Percentiles rank a stretch among this genome's conserved stretches.
Conservation (phyloP, 2,797 vertebrate species). For the Meda fulgida region DNA sequence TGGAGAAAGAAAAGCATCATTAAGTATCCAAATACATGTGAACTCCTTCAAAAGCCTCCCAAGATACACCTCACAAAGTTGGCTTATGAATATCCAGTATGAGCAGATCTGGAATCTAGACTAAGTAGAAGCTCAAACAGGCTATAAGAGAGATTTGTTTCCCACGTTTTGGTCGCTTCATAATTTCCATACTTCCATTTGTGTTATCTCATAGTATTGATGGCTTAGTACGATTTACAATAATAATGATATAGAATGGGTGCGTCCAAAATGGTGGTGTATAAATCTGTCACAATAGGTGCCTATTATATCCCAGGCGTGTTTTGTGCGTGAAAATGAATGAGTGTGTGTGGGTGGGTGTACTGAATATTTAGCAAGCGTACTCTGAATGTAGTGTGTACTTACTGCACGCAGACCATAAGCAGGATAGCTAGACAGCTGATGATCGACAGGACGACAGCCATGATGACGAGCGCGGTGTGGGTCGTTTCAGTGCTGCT, state of each 20-base stretch:
- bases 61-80: not conserved
- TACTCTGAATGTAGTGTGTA: conserved; percentile 56
- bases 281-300: not conserved
- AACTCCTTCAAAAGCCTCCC: not conserved
- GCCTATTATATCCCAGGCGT: conserved; percentile 25
- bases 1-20: not conserved
- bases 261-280: not conserved
- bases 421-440: conserved; percentile 79
- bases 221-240: not conserved
- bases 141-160: not conserved
- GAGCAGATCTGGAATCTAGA: not conserved
- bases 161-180: not conserved
- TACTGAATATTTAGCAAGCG: conserved; percentile 50
- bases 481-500: conserved; percentile 67
- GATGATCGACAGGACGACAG: conserved; percentile 79
- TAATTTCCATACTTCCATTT: not conserved
- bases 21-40: not conserved
- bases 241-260: not conserved
- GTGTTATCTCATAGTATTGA: not conserved
- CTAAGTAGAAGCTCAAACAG: not conserved
- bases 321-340: conserved; percentile 15
- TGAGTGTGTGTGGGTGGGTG: conserved; percentile 64
- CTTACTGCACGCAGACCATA: conserved; percentile 81
- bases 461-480: conserved; percentile 75
- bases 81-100: not conserved